phyloP scores from a whole-genome alignment of 2,888 invertebrate genomes.

The Mythimna loreyi region DNA sequence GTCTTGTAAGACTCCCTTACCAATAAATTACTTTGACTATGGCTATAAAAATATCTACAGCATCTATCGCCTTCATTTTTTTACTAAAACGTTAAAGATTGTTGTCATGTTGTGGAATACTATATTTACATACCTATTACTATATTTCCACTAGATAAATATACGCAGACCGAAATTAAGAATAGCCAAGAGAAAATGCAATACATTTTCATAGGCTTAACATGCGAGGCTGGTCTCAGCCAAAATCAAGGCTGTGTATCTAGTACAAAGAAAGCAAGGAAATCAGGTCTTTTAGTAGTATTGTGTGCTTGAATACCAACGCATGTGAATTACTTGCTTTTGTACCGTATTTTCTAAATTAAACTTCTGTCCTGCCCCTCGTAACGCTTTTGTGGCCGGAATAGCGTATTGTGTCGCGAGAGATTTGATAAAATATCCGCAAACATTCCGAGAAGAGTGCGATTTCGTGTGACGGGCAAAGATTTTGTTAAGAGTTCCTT shows the following conservation, averaged over 20 bases:
- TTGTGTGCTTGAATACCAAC: constrained; percentile 39
- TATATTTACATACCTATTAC: too few species aligned
- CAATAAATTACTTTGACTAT: too few species aligned
- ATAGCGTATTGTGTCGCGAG: constrained; percentile 45
- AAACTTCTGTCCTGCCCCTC: constrained; percentile 53
- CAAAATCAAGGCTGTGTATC: constrained; percentile 44
- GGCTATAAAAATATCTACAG: too few species aligned
- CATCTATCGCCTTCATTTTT: too few species aligned
- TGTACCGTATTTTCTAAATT: constrained; percentile 46
- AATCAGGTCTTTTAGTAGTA: constrained; percentile 43
- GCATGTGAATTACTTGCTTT: constrained; percentile 49
- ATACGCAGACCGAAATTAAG: constrained; percentile 11
- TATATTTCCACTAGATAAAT: constrained; percentile 35
- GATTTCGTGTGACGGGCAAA: constrained; percentile 35
- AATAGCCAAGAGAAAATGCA: background rate
- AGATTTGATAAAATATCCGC: constrained; percentile 56
- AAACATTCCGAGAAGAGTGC: constrained; percentile 42
- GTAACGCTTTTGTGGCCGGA: constrained; percentile 54
- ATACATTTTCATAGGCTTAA: constrained; percentile 23
- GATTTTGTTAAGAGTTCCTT: constrained; percentile 55
- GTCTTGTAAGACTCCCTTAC: too few species aligned
- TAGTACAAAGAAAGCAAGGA: constrained; percentile 55
- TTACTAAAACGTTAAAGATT: too few species aligned
- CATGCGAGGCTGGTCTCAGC: constrained; percentile 19
- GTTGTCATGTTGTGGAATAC: too few species aligned